A percentile compares a stretch with the other conserved stretches of the same genome.
Conservation (phyloP, 2,113 vertebrate species). For the Globicephala melas region DNA sequence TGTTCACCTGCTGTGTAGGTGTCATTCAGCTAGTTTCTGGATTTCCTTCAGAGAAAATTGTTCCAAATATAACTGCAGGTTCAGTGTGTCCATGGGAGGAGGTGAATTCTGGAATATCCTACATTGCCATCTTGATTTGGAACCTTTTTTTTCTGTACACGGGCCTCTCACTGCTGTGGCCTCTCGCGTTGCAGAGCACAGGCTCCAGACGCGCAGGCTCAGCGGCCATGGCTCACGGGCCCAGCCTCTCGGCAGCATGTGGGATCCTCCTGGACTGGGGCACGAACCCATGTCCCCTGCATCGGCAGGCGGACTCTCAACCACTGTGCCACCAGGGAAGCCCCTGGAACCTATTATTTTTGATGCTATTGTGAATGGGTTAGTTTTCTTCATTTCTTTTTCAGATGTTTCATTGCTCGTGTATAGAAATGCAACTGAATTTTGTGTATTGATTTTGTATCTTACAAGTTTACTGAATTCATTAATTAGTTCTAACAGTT, state of each 20-base stretch:
- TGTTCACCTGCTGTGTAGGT: not conserved
- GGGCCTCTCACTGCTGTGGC: too few species aligned
- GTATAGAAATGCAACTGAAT: not conserved
- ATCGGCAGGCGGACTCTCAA: too few species aligned
- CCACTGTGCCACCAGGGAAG: too few species aligned
- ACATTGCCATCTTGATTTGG: not conserved
- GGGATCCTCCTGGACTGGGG: too few species aligned
- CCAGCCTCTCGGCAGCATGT: too few species aligned
- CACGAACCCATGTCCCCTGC: too few species aligned
- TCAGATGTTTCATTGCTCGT: not conserved
- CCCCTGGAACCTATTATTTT: too few species aligned
- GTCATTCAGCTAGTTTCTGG: not conserved
- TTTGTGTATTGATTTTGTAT: not conserved
- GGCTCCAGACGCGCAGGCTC: fast-evolving
- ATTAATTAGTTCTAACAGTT: not conserved
- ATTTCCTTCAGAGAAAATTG: not conserved
- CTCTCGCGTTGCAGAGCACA: too few species aligned
- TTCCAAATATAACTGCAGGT: not conserved
- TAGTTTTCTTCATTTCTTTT: not conserved
- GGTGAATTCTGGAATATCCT: not conserved
- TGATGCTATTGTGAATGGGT: not conserved
- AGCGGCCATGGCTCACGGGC: too few species aligned
- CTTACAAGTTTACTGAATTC: not conserved
- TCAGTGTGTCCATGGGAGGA: not conserved
- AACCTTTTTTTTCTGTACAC: too few species aligned